phyloP scores from a whole-genome alignment of 2,797 vertebrate genomes.

The Microcaecilia unicolor region DNA sequence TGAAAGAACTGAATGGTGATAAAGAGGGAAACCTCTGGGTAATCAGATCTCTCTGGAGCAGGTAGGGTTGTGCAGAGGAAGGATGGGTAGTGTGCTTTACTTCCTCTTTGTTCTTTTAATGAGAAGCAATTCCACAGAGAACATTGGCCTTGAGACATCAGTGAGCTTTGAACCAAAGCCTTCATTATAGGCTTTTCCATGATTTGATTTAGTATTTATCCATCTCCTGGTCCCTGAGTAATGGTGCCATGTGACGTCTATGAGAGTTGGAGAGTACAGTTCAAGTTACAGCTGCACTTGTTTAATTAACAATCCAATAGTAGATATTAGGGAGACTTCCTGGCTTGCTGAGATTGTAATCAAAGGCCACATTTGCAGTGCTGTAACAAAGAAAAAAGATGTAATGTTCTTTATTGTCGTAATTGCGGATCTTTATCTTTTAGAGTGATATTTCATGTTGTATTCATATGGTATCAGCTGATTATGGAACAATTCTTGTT shows the following conservation, averaged over 20 bases:
- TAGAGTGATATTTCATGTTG: no score
- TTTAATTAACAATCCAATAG: neutral
- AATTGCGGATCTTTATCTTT: no score
- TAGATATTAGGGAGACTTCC: neutral
- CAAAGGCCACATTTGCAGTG: no score
- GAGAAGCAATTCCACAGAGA: neutral
- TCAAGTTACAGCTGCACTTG: neutral
- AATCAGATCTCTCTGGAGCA: neutral
- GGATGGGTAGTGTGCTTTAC: neutral
- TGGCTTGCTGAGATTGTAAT: neutral
- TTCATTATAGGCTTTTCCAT: neutral
- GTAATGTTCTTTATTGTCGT: no score
- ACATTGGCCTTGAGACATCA: neutral
- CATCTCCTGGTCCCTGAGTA: neutral
- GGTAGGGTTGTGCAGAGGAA: neutral
- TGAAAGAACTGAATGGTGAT: neutral
- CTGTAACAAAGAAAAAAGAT: no score
- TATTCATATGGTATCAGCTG: no score
- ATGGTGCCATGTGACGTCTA: constrained; percentile 7
- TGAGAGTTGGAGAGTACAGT: neutral
- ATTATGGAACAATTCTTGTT: no score
- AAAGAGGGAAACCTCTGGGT: neutral
- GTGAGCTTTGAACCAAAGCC: neutral
- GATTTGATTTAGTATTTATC: constrained; percentile 2
- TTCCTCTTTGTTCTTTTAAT: neutral